Percentiles rank a stretch among this genome's conserved stretches.
phyloP scores from a whole-genome alignment of 2,888 invertebrate species.

The Cataglyphis livida region DNA sequence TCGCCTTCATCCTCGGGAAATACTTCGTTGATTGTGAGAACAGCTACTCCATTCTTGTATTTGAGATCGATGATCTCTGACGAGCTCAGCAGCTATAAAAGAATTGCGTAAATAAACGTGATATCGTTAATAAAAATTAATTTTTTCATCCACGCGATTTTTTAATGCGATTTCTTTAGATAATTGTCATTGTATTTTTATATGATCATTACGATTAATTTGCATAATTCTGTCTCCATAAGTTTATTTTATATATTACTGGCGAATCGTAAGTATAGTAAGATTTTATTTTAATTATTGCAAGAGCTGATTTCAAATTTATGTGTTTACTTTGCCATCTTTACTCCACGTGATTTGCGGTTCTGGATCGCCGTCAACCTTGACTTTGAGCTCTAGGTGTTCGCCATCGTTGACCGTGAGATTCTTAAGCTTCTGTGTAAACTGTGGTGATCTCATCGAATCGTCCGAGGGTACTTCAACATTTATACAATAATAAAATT shows the following conservation, averaged over 20 bases:
- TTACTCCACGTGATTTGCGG: conserved; percentile 96
- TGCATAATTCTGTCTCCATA: background rate
- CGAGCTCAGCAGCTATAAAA: conserved; percentile 87
- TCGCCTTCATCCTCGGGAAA: conserved; percentile 98
- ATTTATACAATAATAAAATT: conserved; percentile 9
- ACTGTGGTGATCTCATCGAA: conserved; percentile 94
- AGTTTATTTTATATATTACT: background rate
- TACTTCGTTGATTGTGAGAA: conserved; percentile 95
- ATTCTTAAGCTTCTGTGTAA: conserved; percentile 92
- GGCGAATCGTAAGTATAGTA: background rate
- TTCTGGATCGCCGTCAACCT: conserved; percentile 96
- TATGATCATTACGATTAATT: background rate
- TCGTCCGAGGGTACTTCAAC: conserved; percentile 93
- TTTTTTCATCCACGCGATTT: background rate
- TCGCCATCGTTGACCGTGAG: conserved; percentile 95
- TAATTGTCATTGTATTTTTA: background rate
- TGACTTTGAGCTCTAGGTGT: conserved; percentile 92
- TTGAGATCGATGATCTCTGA: conserved; percentile 96
- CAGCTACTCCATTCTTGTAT: conserved; percentile 96
- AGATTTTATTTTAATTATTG: conserved; percentile 9
- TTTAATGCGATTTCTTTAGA: background rate
- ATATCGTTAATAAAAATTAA: background rate
- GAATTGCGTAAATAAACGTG: background rate
- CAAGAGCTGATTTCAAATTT: background rate
- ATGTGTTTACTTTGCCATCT: conserved; percentile 89